Evolutionary conservation across 2,888 invertebrate species (phyloP).

Genomic region (Idaea straminata): DNA sequence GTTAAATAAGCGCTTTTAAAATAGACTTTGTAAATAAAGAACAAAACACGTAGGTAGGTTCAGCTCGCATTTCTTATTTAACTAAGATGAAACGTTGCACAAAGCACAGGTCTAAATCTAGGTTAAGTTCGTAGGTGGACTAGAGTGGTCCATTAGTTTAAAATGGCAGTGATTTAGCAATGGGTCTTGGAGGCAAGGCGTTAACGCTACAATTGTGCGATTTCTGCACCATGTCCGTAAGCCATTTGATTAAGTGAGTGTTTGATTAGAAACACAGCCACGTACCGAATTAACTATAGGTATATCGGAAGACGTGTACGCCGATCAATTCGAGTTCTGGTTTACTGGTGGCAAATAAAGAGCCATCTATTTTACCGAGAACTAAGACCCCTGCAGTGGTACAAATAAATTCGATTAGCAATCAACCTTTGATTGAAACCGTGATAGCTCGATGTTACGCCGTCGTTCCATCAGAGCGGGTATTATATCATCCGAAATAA

Average conservation of each 20-base stretch:
- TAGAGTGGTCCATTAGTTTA: background rate
- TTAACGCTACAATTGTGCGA: background rate
- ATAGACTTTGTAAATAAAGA: background rate
- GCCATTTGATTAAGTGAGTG: background rate
- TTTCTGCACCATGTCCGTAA: background rate
- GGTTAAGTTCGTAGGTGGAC: slow-evolving; percentile 1
- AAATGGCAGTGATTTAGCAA: background rate
- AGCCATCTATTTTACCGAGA: background rate
- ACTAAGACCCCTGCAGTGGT: background rate
- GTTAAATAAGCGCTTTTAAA: background rate
- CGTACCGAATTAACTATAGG: background rate
- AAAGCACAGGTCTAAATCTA: background rate
- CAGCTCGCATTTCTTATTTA: background rate
- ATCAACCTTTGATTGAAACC: background rate
- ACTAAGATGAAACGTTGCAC: background rate
- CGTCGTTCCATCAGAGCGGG: background rate
- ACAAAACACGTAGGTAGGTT: background rate
- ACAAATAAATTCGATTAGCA: slow-evolving; percentile 1
- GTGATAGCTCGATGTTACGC: background rate
- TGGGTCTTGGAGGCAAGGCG: background rate
- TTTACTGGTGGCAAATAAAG: background rate
- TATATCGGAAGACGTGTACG: background rate
- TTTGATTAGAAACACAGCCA: slow-evolving; percentile 1
- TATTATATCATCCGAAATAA: background rate
- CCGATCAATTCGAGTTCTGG: background rate